Percentiles rank a stretch among this genome's conserved stretches.
These are phyloP conservation scores for Aramus guarauna DNA, from an alignment of 2,113 vertebrate genomes.

Conservation along the genomic window DNA sequence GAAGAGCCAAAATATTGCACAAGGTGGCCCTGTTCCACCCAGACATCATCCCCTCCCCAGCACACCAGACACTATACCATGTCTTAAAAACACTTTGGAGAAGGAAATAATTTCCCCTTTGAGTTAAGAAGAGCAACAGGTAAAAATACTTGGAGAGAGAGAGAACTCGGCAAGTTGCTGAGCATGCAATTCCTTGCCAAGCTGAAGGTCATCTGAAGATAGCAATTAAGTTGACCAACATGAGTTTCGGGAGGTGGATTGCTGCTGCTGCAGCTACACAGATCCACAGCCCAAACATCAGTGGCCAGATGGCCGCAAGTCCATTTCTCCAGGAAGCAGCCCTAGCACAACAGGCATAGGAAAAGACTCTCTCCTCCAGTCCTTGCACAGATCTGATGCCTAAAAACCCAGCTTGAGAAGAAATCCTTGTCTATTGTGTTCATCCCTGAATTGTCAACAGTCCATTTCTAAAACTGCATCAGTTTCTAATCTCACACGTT, in stretches of 20 bases:
- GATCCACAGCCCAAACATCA: not conserved
- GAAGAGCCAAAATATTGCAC: constrained; percentile 42
- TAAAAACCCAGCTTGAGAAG: not conserved
- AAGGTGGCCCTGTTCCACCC: constrained; percentile 25
- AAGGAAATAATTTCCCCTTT: constrained; percentile 28
- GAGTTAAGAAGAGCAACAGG: not conserved
- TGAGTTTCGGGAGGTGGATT: not conserved
- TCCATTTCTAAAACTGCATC: not conserved
- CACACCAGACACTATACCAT: not conserved
- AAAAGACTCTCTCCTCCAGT: not conserved
- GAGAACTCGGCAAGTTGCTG: not conserved
- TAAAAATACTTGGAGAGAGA: not conserved
- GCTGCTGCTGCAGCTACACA: not conserved
- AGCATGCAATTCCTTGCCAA: not conserved
- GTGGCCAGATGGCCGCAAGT: not conserved
- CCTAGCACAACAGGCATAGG: not conserved
- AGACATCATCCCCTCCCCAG: not conserved
- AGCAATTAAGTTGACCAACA: not conserved
- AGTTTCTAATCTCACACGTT: not conserved
- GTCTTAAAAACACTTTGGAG: constrained; percentile 1
- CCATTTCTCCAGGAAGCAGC: not conserved
- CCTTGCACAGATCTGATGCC: not conserved
- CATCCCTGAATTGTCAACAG: not conserved
- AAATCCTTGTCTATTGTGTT: not conserved
- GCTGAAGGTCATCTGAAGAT: not conserved